Evolutionary conservation across 2,888 invertebrate species (phyloP).

Genomic region (Eudasyphora cyanicolor): DNA sequence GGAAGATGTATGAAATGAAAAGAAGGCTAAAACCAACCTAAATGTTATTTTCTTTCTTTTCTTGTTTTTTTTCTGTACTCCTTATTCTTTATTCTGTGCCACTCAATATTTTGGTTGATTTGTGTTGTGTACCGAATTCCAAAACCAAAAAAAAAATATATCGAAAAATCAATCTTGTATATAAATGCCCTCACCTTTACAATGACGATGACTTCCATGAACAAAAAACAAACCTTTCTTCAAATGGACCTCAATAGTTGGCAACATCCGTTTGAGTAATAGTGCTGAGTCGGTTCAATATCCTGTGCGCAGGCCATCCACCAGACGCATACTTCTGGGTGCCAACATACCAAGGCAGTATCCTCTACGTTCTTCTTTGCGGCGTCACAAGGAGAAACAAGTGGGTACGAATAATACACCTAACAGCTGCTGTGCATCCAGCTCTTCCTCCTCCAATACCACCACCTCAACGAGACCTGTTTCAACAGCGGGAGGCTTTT

Average conservation of each 20-base stretch:
- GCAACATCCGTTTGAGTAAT: conserved; percentile 83
- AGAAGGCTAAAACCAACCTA: conserved; percentile 15
- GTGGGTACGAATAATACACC: conserved; percentile 72
- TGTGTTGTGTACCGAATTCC: conserved; percentile 56
- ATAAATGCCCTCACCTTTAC: conserved; percentile 30
- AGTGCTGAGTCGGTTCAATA: conserved; percentile 85
- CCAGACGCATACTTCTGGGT: conserved; percentile 81
- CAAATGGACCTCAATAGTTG: conserved; percentile 76
- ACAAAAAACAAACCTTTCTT: not conserved
- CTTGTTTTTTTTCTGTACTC: conserved; percentile 52
- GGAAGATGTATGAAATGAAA: not conserved
- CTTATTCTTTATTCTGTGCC: conserved; percentile 45
- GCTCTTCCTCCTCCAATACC: conserved; percentile 16
- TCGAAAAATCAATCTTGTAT: too few species aligned
- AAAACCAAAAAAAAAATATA: conserved; percentile 53
- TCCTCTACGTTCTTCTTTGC: conserved; percentile 81
- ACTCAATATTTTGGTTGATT: conserved; percentile 54
- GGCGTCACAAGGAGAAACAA: conserved; percentile 83
- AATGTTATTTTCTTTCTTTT: conserved; percentile 54
- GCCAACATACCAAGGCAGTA: conserved; percentile 80
- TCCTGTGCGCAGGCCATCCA: conserved; percentile 82
- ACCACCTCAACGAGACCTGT: not conserved
- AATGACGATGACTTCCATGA: conserved; percentile 25
- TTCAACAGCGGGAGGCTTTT: conserved; percentile 32
- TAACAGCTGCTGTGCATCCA: conserved; percentile 59